A percentile compares a stretch with the other conserved stretches of the same genome.
phyloP scores from a whole-genome alignment of 2,888 invertebrate genomes.

The Entomobrya multifasciata region DNA sequence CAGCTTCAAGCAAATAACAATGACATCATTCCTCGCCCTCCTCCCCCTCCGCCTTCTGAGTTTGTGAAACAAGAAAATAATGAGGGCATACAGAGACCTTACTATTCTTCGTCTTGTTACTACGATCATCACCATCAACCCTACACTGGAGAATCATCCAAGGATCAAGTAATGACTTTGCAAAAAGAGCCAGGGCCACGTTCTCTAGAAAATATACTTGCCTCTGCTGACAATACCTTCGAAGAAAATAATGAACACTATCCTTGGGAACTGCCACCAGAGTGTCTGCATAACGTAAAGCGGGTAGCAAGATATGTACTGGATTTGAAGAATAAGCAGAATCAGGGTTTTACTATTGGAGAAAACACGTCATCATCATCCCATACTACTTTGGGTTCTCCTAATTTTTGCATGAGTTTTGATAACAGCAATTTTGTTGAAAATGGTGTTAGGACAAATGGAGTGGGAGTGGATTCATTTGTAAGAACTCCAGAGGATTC shows the following conservation, averaged over 20 bases:
- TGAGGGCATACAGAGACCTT: slow-evolving; percentile 26
- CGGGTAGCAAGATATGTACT: slow-evolving; percentile 40
- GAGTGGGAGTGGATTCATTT: slow-evolving; percentile 17
- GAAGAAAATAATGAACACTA: background rate
- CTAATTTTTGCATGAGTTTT: slow-evolving; percentile 6
- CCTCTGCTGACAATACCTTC: too few relatives aligned
- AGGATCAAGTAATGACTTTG: background rate
- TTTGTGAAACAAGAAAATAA: slow-evolving; percentile 21
- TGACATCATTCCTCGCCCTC: background rate
- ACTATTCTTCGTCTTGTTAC: slow-evolving; percentile 8
- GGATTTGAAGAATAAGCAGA: slow-evolving; percentile 5
- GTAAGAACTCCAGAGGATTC: background rate
- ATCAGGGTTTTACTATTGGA: background rate
- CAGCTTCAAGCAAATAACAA: background rate
- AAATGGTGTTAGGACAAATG: background rate
- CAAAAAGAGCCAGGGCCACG: background rate
- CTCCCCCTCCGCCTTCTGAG: background rate
- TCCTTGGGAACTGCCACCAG: background rate
- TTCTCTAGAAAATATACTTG: background rate
- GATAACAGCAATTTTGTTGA: slow-evolving; percentile 18
- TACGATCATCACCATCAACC: background rate
- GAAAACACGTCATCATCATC: background rate
- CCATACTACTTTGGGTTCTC: background rate
- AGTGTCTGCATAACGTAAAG: slow-evolving; percentile 33
- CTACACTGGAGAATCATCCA: slow-evolving; percentile 9